Conservation (phyloP, 2,888 invertebrate genomes). For the Monoplex corrugatus region DNA sequence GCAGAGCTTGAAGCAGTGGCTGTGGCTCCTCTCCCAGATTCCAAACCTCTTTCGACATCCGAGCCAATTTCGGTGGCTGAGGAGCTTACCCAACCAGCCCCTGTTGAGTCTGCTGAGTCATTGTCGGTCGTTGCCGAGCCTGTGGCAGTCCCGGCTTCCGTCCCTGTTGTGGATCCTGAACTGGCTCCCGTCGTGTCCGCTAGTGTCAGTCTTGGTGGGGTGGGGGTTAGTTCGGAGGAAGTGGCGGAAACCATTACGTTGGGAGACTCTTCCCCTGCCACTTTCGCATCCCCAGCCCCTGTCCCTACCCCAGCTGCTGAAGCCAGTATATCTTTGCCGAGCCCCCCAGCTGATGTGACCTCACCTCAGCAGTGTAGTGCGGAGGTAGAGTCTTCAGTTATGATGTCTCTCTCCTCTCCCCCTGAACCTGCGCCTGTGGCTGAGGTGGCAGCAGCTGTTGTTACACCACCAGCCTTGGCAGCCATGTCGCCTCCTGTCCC, state of each 20-base stretch:
- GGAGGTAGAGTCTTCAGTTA: background rate
- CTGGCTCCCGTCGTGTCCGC: background rate
- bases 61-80: background rate
- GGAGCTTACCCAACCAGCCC: too few relatives aligned
- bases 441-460: background rate
- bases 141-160: background rate
- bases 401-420: constrained; percentile 21
- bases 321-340: constrained; percentile 26
- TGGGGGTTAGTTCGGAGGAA: background rate
- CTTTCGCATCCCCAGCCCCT: background rate
- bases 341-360: background rate
- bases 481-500: background rate
- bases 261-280: background rate
- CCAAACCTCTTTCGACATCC: background rate
- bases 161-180: background rate
- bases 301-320: background rate
- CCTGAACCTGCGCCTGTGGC: constrained; percentile 8
- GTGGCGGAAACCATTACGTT: background rate
- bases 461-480: background rate
- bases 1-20: background rate
- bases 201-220: background rate
- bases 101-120: too few relatives aligned
- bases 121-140: background rate
- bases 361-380: background rate
- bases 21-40: background rate